A percentile compares a stretch with the other conserved stretches of the same genome.
Conservation (phyloP, 1,140 invertebrate genomes). For the Cardiocondyla obscurior region DNA sequence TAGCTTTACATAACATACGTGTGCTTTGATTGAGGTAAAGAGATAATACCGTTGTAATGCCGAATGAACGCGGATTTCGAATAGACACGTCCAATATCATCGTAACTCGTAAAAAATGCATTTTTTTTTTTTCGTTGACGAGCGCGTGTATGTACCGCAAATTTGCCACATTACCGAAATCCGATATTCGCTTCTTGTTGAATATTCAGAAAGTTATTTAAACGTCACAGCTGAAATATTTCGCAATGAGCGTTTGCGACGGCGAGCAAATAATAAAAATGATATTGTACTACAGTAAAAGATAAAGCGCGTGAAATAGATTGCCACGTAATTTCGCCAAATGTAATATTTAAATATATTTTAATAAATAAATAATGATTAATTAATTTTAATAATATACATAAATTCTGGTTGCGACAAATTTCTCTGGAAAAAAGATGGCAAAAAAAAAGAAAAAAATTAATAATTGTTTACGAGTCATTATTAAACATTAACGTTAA, state of each 20-base stretch:
- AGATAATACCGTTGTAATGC: conserved; percentile 17
- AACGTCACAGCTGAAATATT: background rate
- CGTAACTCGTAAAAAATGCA: conserved; percentile 32
- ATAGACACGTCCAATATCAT: conserved; percentile 37
- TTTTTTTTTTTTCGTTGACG: no score
- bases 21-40: conserved; percentile 41
- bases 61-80: conserved; percentile 15
- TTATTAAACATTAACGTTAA: background rate
- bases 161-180: background rate
- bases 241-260: background rate
- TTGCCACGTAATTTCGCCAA: background rate
- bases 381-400: no score
- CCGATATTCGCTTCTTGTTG: background rate
- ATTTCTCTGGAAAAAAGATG: background rate
- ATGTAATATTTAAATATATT: no score
- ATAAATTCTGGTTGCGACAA: background rate
- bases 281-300: background rate
- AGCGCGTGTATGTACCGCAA: background rate
- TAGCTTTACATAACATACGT: conserved; percentile 43
- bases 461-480: background rate
- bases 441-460: background rate
- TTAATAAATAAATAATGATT: no score
- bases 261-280: background rate
- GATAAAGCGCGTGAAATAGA: background rate
- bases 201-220: background rate